Percentiles rank a stretch among this genome's conserved stretches.
Conservation (phyloP, 37 sponge, comb jelly and placozoan genomes). For the Spongia lamella region DNA sequence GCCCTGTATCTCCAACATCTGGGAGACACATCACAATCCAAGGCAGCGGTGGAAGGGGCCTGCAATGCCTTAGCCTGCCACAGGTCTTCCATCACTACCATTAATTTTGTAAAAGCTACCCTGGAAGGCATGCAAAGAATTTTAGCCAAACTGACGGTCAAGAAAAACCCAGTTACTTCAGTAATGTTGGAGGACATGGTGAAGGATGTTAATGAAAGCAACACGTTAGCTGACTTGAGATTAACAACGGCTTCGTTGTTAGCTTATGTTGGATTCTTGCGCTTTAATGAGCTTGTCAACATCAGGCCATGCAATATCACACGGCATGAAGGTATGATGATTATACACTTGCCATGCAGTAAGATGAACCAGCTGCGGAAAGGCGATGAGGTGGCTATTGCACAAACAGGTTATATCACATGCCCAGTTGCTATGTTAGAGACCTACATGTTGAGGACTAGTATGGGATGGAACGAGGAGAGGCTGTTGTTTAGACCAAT, state of each 20-base stretch:
- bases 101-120: background rate
- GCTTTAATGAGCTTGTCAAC: slow-evolving; percentile 13
- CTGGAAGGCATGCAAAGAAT: slow-evolving; percentile 4
- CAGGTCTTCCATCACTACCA: no score
- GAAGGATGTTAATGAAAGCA: background rate
- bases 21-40: no score
- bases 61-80: no score
- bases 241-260: background rate
- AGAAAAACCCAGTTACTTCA: slow-evolving; percentile 2
- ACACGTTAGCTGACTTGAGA: background rate
- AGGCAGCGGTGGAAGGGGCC: no score
- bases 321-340: background rate
- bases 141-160: background rate
- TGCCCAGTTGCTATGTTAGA: slow-evolving; percentile 13
- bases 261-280: background rate
- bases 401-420: background rate
- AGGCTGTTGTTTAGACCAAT: no score
- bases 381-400: background rate
- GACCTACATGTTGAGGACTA: no score
- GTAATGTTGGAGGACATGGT: slow-evolving; percentile 11
- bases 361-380: slow-evolving; percentile 5
- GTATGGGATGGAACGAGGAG: no score
- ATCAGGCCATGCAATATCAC: background rate
- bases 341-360: background rate
- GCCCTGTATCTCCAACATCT: no score